Percentiles rank a stretch among this genome's conserved stretches.
These are phyloP conservation scores for Hystrix brachyura DNA, from an alignment of 2,113 vertebrate genomes.

Conservation along the genomic window DNA sequence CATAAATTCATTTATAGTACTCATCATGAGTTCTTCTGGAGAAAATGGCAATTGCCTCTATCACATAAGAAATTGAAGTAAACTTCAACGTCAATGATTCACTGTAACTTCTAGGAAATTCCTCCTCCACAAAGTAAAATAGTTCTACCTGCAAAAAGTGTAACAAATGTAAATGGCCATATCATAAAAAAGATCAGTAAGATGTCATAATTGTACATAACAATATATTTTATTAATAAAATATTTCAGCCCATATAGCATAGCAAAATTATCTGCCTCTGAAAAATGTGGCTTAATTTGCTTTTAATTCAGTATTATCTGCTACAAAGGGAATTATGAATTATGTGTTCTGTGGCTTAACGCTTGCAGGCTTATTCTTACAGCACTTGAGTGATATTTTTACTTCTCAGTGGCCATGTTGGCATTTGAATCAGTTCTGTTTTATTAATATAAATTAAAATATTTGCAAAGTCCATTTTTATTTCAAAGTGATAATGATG, in stretches of 20 bases:
- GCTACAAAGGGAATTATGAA: conserved; percentile 60
- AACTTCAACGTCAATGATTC: neutral
- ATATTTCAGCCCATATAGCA: neutral
- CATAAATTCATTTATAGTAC: neutral
- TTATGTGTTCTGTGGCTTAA: neutral
- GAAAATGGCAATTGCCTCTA: neutral
- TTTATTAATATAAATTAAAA: conserved; percentile 81
- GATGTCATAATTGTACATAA: neutral
- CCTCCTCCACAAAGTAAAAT: neutral
- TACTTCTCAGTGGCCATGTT: conserved; percentile 18
- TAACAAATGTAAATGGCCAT: neutral
- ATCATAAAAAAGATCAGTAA: conserved; percentile 33
- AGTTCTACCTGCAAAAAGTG: neutral
- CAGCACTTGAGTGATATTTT: conserved; percentile 65
- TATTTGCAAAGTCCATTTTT: conserved; percentile 74
- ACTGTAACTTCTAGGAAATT: neutral
- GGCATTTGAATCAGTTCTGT: conserved; percentile 16
- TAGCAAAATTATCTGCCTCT: neutral
- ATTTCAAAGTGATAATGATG: conserved; percentile 50
- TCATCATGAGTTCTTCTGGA: neutral
- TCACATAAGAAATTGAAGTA: neutral
- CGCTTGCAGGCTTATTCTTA: conserved; percentile 69
- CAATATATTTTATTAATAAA: neutral
- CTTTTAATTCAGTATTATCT: conserved; percentile 54
- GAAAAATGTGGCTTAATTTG: neutral